A percentile compares a stretch with the other conserved stretches of the same genome.
Conservation (phyloP, 1,140 invertebrate species). For the Aleiodes sp. region DNA sequence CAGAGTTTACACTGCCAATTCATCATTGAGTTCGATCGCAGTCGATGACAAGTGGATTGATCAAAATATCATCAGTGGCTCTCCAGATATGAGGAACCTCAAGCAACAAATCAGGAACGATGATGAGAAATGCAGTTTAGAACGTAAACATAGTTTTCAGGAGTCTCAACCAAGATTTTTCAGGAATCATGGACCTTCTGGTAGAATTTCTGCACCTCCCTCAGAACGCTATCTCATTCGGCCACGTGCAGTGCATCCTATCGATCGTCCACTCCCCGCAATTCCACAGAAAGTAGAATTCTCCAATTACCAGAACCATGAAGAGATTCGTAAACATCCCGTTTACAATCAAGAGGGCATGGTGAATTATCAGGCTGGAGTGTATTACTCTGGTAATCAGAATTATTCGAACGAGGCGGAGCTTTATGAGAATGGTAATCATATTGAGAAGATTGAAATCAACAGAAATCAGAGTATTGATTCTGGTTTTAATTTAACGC, state of each 20-base stretch:
- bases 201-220: conserved; percentile 58
- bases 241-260: conserved; percentile 52
- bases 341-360: conserved; percentile 3
- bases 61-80: conserved; percentile 46
- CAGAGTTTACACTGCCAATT: conserved; percentile 48
- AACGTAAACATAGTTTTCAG: conserved; percentile 60
- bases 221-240: conserved; percentile 52
- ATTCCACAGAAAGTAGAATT: conserved; percentile 56
- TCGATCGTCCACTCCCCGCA: conserved; percentile 56
- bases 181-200: conserved; percentile 55
- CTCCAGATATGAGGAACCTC: conserved; percentile 44
- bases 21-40: conserved; percentile 49
- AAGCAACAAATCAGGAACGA: conserved; percentile 38
- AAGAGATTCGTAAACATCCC: conserved; percentile 37
- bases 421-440: conserved; percentile 44
- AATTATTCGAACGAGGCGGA: conserved; percentile 30
- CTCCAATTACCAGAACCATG: conserved; percentile 50
- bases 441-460: conserved; percentile 28
- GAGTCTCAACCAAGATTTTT: conserved; percentile 51
- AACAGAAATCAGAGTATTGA: conserved; percentile 42
- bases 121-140: conserved; percentile 46
- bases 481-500: conserved; percentile 42
- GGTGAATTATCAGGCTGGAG: conserved; percentile 24
- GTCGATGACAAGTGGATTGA: conserved; percentile 53
- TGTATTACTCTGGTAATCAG: conserved; percentile 23